These are phyloP conservation scores for Erinaceus europaeus DNA, from an alignment of 2,113 vertebrate genomes.

Conservation along the genomic window DNA sequence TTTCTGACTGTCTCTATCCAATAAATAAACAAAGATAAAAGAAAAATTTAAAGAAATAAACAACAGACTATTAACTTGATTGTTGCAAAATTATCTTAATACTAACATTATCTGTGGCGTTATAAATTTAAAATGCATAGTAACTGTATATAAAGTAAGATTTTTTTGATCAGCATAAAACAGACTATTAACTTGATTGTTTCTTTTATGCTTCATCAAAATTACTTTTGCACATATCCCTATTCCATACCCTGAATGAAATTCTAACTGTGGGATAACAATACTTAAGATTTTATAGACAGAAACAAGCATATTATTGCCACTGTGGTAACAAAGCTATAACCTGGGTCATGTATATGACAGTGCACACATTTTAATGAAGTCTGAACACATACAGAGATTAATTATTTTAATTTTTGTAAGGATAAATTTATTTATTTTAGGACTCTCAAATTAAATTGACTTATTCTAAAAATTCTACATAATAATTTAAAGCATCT, in stretches of 20 bases:
- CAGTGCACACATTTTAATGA: neutral
- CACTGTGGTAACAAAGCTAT: too few relatives aligned
- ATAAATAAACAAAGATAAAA: too few relatives aligned
- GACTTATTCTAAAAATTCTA: neutral
- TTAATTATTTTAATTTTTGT: slow-evolving; percentile 19
- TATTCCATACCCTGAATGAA: neutral
- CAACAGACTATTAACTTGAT: too few relatives aligned
- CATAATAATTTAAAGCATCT: slow-evolving; percentile 5
- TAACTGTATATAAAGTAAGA: too few relatives aligned
- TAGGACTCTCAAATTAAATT: neutral
- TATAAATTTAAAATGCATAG: too few relatives aligned
- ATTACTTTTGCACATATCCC: neutral
- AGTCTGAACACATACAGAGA: neutral
- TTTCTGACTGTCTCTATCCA: too few relatives aligned
- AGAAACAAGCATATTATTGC: neutral
- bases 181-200: too few relatives aligned
- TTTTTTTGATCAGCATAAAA: too few relatives aligned
- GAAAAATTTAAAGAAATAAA: too few relatives aligned
- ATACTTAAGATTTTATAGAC: neutral
- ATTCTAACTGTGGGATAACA: neutral
- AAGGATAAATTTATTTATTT: neutral
- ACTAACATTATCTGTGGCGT: too few relatives aligned
- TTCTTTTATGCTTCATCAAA: neutral
- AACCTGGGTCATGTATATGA: too few relatives aligned
- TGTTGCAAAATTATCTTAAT: too few relatives aligned